Conservation (phyloP, 2,797 vertebrate species). For the Gadopsis marmoratus region DNA sequence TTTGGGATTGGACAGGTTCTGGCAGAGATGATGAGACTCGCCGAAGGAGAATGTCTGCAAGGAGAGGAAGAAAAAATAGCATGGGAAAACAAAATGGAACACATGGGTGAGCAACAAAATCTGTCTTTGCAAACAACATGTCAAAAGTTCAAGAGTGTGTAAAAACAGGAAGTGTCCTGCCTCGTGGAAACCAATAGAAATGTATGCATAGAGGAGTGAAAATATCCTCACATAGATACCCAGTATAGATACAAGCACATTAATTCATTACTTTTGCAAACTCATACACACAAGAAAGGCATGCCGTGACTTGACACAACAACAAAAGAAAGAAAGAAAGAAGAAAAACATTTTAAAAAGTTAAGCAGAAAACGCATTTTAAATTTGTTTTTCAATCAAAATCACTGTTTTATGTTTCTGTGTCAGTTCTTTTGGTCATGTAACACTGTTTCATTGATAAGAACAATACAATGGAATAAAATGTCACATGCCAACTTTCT, state of each 20-base stretch:
- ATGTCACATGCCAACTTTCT: not conserved
- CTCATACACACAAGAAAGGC: not conserved
- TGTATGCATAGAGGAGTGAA: not conserved
- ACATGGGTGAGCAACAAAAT: not conserved
- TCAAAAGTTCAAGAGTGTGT: constrained; percentile 15
- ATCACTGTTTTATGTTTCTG: not conserved
- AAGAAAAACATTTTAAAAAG: not conserved
- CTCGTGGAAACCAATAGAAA: not conserved
- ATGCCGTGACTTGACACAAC: not conserved
- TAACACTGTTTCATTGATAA: not conserved
- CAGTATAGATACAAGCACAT: not conserved
- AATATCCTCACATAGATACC: not conserved
- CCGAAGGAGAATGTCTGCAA: constrained; percentile 39
- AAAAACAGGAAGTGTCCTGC: constrained; percentile 26
- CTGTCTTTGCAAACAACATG: constrained; percentile 10
- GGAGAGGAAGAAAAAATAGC: not conserved
- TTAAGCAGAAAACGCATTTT: not conserved
- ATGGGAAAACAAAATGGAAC: not conserved
- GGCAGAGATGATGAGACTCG: not conserved
- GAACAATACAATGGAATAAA: not conserved
- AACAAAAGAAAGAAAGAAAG: not conserved
- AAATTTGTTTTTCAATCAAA: not conserved
- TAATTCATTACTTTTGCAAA: not conserved
- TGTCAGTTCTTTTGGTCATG: not conserved
- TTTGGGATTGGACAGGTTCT: constrained; percentile 40